Base-by-base conservation (phyloP, 2,888 invertebrate species). In the Lomographa bimaculata region DNA sequence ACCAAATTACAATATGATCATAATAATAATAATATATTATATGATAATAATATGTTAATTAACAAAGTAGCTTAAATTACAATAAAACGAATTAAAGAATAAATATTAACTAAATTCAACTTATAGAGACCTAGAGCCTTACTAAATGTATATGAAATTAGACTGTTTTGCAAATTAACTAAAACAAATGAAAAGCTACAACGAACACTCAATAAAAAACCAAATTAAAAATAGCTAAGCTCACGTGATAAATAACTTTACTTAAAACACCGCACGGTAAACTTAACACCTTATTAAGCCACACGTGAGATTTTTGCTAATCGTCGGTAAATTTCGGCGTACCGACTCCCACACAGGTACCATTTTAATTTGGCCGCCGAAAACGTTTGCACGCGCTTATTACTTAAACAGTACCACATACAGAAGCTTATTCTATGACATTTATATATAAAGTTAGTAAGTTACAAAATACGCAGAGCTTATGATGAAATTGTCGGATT, bases 201-300 rank as follows among this genome's bases (percentile, higher is more conserved):
- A n/a, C n/a, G n/a, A n/a, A n/a, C n/a, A n/a, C n/a, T n/a, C n/a
- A n/a, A n/a, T n/a, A n/a, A n/a, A n/a, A n/a, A n/a, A n/a, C n/a
- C n/a, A n/a, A n/a, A n/a, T n/a, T n/a, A 49, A 48, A 46, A 33
- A 32, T 28, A 36, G 33, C 38, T 9, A 16, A 21, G 8, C 51
- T 52, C 48, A 55, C 77, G 77, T 80, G 79, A 81, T 72, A 69
- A 80, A 79, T 73, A 64, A 56, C 57, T 64, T 61, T 70, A 74
- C 77, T 83, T 72, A 57, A 72, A 76, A 71, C 73, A 72, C 68
- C 65, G 65, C 47, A 67, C 67, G 70, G 72, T 67, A 72, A 79
- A 79, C 74, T 83, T 79, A 81, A 82, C 83, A 85, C 84, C 79
- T 80, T 81, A 81, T 86, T 82, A 84, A 83, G 70, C 54, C 63